Evolutionary conservation across 2,113 vertebrate species (phyloP).

Genomic region (Campylorhamphus procurvoides): DNA sequence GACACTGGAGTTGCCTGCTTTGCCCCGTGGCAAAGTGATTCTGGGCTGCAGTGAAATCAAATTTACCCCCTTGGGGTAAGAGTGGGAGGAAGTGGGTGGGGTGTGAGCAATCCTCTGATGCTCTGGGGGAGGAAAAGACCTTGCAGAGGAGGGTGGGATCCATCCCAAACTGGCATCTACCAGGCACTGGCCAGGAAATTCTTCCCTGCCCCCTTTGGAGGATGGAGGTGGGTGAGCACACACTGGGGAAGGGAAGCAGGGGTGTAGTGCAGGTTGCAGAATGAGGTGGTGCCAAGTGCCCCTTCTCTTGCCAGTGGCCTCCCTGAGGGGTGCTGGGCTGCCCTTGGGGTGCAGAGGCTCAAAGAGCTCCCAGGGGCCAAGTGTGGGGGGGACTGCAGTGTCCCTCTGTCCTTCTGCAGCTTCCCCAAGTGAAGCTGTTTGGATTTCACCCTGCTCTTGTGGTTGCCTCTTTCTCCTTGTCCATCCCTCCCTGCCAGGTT

Average conservation of each 20-base stretch:
- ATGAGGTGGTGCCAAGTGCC: not conserved
- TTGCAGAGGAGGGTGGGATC: not conserved
- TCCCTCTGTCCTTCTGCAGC: no score
- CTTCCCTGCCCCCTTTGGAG: not conserved
- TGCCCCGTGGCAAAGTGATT: not conserved
- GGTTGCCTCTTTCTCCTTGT: not conserved
- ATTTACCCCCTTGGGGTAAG: not conserved
- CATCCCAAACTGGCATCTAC: not conserved
- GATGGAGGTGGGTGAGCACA: not conserved
- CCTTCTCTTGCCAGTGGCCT: not conserved
- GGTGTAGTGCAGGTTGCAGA: fast-evolving
- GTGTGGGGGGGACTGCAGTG: no score
- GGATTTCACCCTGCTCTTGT: not conserved
- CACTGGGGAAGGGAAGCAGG: not conserved
- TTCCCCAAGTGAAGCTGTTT: no score
- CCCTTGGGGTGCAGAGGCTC: not conserved
- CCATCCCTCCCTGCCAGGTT: not conserved
- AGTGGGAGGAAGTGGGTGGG: not conserved
- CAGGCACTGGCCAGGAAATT: not conserved
- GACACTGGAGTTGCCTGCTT: not conserved
- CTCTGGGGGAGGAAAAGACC: not conserved
- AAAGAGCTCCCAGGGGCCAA: not conserved
- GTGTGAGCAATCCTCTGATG: not conserved
- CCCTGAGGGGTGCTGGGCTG: not conserved
- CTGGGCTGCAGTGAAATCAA: not conserved